Evolutionary conservation across 2,113 vertebrate genomes (phyloP), one percentile per base, ranked within the genome.

Genomic region (Saguinus imperator): DNA sequence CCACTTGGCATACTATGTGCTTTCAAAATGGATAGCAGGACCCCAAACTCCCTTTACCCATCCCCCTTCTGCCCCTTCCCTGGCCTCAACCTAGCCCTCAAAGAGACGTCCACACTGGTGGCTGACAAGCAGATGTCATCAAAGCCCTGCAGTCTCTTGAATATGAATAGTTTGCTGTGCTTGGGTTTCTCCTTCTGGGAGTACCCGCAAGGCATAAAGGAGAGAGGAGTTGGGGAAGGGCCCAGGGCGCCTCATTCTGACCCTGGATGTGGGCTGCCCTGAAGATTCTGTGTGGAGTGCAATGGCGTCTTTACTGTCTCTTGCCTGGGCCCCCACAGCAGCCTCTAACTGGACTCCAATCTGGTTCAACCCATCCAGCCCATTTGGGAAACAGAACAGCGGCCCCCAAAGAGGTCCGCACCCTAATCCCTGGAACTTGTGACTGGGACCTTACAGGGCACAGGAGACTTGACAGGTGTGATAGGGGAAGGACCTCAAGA

Each of bases 221-320:
- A 72, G 57, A 29, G 18, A 5, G 6, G 43, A 55, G 40, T 1
- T 0, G 27, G 8, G 3, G 23, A 29, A 2, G 2, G 75, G 43
- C 8, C 18, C 9, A 1, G 81, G 50, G 2, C 0, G 20, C 20
- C 27, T 0, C 32, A 25, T 37, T 20, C 58, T 35, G 8, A 16
- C 12, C 48, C 83, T 61, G 35, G 83, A 25, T 14, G 12, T 10
- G 48, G 50, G 23, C 25, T 25, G 12, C 16, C 52, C 32, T 14
- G 5, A 17, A 25, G 40, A 70, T 0, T 1, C 52, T 10, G 35
- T 0, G 12, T 8, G 14, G 37, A 45, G 9, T 0, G 0, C 3
- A 1, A 2, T 0, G 21, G 45, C 5, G 6, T 0, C 23, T 43
- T 35, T 6, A 23, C 9, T 35, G 17, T 32, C 73, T 23, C 58